Evolutionary conservation across 2,797 vertebrate genomes (phyloP), one percentile per base, ranked within the genome.

Genomic region (Pelodytes ibericus): DNA sequence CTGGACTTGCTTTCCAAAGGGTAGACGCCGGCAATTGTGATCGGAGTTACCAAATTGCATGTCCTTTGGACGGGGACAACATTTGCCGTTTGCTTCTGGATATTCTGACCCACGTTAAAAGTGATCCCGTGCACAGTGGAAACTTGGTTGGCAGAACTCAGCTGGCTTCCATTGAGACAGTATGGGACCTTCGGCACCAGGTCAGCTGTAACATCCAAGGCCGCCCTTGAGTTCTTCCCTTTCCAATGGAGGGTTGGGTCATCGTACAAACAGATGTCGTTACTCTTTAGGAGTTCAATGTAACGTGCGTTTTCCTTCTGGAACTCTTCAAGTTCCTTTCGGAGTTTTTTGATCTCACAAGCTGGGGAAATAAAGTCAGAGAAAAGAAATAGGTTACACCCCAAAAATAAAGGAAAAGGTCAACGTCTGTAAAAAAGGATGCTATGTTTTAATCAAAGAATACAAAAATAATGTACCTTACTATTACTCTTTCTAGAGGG

Each of bases 211-310:
- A 94, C 94, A 79, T 98, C 94, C 87, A 96, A 95, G 1, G 94
- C 94, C 73, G 98, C 92, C 84, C 97, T 98, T 5, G 95, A 86
- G 22, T 88, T 92, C 83, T 96, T 98, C 78, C 97, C 96, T 85
- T 97, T 99, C 98, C 98, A 99, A 87, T 98, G 95, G 81, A 98
- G 89, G 1, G 97, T 98, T 53, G 96, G 97, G 81, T 99, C 97
- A 58, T 98, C 96, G 15, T 98, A 92, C 62, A 97, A 87, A 85
- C 94, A 97, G 83, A 99, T 96, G 80, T 96, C 96, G 65, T 99
- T 95, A 79, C 95, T 95, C 90, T 98, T 98, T 75, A 99, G 92
- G 49, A 99, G 93, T 53, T 99, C 95, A 0, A 99, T 96, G 80
- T 98, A 99, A 80, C 96, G 95, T 82, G 89, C 92, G 0, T 96